Evolutionary conservation across 2,888 invertebrate species (phyloP).

Genomic region (Drosophila sordidula): DNA sequence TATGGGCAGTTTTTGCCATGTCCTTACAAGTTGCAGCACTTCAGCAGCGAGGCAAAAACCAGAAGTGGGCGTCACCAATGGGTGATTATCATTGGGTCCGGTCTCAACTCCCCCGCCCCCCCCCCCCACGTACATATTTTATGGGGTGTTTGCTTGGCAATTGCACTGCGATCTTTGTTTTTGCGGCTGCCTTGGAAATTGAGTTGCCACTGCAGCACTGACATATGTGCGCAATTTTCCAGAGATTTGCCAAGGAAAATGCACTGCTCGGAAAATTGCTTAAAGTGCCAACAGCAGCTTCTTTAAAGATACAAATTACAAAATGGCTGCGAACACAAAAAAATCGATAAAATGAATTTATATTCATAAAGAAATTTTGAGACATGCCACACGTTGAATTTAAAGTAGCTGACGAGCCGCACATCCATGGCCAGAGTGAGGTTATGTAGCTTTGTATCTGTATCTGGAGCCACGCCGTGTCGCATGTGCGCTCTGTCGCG

Average conservation of each 20-base stretch:
- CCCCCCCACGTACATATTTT: slow-evolving; percentile 45
- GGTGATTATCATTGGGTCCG: slow-evolving; percentile 64
- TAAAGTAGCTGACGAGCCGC: slow-evolving; percentile 65
- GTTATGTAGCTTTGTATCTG: slow-evolving; percentile 15
- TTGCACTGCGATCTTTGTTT: slow-evolving; percentile 56
- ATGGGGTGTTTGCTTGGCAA: slow-evolving; percentile 60
- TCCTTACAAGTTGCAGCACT: slow-evolving; percentile 32
- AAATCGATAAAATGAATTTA: slow-evolving; percentile 75
- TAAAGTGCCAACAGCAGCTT: slow-evolving; percentile 46
- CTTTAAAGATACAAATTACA: slow-evolving; percentile 43
- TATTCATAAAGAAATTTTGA: slow-evolving; percentile 74
- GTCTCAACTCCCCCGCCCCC: neutral
- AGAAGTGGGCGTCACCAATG: slow-evolving; percentile 51
- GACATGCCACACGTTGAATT: slow-evolving; percentile 71
- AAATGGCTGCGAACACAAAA: slow-evolving; percentile 51
- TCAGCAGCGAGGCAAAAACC: slow-evolving; percentile 20
- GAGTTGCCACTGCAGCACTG: slow-evolving; percentile 53
- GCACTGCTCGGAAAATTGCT: slow-evolving; percentile 49
- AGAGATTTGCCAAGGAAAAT: slow-evolving; percentile 71
- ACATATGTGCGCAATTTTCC: slow-evolving; percentile 82
- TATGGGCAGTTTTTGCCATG: slow-evolving; percentile 62
- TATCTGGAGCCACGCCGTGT: slow-evolving; percentile 37
- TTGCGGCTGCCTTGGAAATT: slow-evolving; percentile 34
- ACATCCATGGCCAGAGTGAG: slow-evolving; percentile 32
- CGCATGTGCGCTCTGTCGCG: slow-evolving; percentile 35